Base-by-base conservation (phyloP, 2,888 invertebrate genomes). In the Sarcophaga caerulescens region DNA sequence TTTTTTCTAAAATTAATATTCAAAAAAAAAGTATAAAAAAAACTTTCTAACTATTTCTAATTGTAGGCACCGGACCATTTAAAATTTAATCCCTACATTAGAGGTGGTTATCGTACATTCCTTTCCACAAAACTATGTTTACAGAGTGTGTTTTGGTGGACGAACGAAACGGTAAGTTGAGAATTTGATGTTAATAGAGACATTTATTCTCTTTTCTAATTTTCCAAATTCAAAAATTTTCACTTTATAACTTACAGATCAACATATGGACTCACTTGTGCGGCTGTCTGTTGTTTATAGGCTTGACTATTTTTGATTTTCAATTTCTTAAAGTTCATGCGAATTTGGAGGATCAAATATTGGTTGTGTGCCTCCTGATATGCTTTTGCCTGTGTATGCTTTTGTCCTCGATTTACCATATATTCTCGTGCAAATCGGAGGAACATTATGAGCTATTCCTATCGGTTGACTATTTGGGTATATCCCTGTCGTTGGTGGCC, bases 211-310 rank as follows among this genome's bases (percentile, higher is more conserved):
- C 68, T 52, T 60, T 52, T n/a, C 23, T n/a, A n/a, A n/a, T n/a
- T n/a, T n/a, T 19, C 23, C 19, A 52, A 73, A 35, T 68, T 23
- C 12, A 65, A 47, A 47, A 2, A 25, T 76, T 19, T 70, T 69
- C 4, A 14, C 57, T 69, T 52, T 21, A 44, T n/a, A 73, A 63
- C 52, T 84, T 87, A 1, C 52, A 92, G 92, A 95, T 99, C 92
- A 99, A 99, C 92, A 98, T 99, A 91, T 99, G 99, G 99, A 98
- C 98, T 68, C 99, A 99, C 92, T 94, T 99, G 90, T 96, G 97
- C 90, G 97, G 97, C 12, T 96, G 97, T 94, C 94, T 96, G 92
- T 93, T 98, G 77, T 97, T 99, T 91, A 94, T 97, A 85, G 96
- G 96, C 73, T 94, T 98, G 88, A 97, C 98, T 25, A 94, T 98